Base-by-base conservation (phyloP, 2,888 invertebrate species). In the Orthosia cruda region DNA sequence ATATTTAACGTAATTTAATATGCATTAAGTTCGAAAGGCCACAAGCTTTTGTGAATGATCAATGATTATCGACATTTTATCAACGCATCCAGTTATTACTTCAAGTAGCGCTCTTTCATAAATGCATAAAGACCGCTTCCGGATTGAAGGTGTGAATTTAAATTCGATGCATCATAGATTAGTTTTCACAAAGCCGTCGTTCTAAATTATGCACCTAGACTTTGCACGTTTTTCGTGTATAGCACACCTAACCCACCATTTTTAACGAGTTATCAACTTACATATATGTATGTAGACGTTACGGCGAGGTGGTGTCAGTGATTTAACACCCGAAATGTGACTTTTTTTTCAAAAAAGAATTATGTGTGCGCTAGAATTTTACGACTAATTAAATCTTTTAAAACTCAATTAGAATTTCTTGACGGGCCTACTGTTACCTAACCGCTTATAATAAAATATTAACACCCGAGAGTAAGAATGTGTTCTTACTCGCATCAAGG, bases 1-100 rank as follows among this genome's bases (percentile, higher is more conserved):
- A 72, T 89, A 84, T 90, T 89, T 88, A 84, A 79, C 40, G 74
- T 74, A 65, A 80, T 82, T 85, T 77, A 88, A 85, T 85, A 87
- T 87, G 72, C 69, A 87, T 86, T 71, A 73, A 71, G 67, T 77
- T 75, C 49, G 72, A 86, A 88, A 82, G 68, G 81, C 64, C 80
- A 74, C n/a, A 58, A 49, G 71, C 62, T 71, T 61, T 62, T 20
- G 58, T 73, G 70, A 61, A 23, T 83, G 71, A 63, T 74, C 18
- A 50, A 65, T 71, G 47, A 26, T 45, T 65, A 61, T 67, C 61
- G 67, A 23, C 23, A 32, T 69, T 61, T 18, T 47, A 72, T 78
- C 18, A 13, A 23, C 32, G 23, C 40, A 67, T 55, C 13, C 11
- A 57, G 45, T 70, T 69, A 55, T 57, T 65, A 65, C 15, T 26